Percentiles rank a stretch among this genome's conserved stretches.
These are phyloP conservation scores for Torymus auratus DNA, from an alignment of 2,888 invertebrate genomes.

Conservation along the genomic window DNA sequence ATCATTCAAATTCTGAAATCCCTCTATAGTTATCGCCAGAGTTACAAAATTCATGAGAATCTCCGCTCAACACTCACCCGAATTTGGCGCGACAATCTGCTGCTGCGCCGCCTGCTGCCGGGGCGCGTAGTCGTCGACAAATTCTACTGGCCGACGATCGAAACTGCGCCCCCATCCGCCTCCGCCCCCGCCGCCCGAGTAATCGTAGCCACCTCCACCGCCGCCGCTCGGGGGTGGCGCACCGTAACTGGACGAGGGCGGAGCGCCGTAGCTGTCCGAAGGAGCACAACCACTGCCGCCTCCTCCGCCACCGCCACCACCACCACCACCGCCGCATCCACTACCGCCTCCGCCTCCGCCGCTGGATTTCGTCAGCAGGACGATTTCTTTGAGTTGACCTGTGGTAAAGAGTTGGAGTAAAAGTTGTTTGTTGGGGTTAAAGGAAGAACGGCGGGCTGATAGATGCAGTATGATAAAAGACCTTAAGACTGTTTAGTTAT, in stretches of 20 bases:
- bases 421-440: too few species aligned
- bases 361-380: slow-evolving; percentile 76
- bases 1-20: too few species aligned
- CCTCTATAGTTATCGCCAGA: too few species aligned
- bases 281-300: slow-evolving; percentile 71
- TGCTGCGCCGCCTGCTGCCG: neutral
- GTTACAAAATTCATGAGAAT: too few species aligned
- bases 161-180: slow-evolving; percentile 79
- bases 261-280: slow-evolving; percentile 70
- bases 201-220: slow-evolving; percentile 71
- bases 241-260: slow-evolving; percentile 68
- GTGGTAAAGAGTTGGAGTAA: neutral
- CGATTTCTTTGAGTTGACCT: slow-evolving; percentile 71
- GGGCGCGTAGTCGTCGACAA: slow-evolving; percentile 21
- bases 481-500: too few species aligned
- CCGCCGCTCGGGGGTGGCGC: slow-evolving; percentile 71
- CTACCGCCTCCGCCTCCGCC: slow-evolving; percentile 76
- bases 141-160: slow-evolving; percentile 70
- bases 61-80: slow-evolving; percentile 24
- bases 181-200: slow-evolving; percentile 72
- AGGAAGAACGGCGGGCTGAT: too few species aligned
- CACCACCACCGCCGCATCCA: slow-evolving; percentile 78
- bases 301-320: slow-evolving; percentile 76
- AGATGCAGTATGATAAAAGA: too few species aligned
- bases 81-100: neutral